Evolutionary conservation across 1,140 invertebrate genomes (phyloP), one percentile per base, ranked within the genome.

Genomic region (Leptoteleia sp.): DNA sequence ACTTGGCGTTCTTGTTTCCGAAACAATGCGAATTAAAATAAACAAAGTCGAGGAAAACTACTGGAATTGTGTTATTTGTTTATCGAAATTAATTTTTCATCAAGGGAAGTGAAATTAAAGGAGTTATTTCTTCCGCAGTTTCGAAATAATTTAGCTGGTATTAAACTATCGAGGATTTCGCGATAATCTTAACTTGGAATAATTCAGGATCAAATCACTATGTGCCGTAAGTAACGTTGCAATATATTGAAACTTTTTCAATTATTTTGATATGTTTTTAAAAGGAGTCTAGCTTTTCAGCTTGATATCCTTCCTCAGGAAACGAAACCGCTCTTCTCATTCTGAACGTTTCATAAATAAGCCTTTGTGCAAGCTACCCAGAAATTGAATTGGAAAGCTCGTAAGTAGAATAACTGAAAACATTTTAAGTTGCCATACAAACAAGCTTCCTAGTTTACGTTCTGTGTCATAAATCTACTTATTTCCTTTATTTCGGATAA

Each of bases 361-460:
- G 75, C 71, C 76, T 83, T 83, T 81, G 82, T 81, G 75, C 48
- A 75, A 64, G 52, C 61, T 78, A 59, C 38, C 47, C 43, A 73
- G 80, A 84, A 86, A 85, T 86, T 85, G 68, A 85, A 85, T 85
- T 82, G 81, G 33, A 81, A 84, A 85, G 80, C 83, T 84, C 76
- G 33, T 54, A 83, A 71, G 77, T 79, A 81, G 76, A 64, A 77
- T 71, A 82, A 52, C 77, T 72, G 79, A 73, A 82, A 81, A 82
- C 64, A 78, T 78, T 72, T 78, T 68, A 72, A 78, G 67, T 72
- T 72, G 43, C 29, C 47, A 72, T 67, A 65, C 67, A 78, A 78
- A 71, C 65, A 78, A 76, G 64, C 64, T 64, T 68, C 38, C 64
- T 64, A 67, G 22, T 54, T 62, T 48, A 50, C 35, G 33, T 70